These are phyloP conservation scores for Nephotettix cincticeps DNA, from an alignment of 1,140 invertebrate species.

Conservation along the genomic window DNA sequence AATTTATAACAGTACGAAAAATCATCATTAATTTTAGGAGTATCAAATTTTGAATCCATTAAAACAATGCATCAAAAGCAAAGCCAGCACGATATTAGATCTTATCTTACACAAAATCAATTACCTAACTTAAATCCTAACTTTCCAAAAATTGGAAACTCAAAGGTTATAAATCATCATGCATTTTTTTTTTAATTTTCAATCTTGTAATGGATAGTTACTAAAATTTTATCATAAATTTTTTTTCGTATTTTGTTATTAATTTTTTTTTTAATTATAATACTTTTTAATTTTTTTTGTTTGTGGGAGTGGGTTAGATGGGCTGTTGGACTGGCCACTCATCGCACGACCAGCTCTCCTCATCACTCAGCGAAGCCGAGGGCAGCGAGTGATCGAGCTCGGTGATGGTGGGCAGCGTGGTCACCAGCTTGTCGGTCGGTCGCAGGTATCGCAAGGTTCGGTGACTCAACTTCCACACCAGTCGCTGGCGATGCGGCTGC, in stretches of 20 bases:
- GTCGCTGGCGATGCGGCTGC: slow-evolving; percentile 67
- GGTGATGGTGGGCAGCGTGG: slow-evolving; percentile 69
- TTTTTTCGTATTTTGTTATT: background rate
- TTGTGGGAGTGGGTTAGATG: too few species aligned
- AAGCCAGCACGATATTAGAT: too few species aligned
- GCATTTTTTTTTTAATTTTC: too few species aligned
- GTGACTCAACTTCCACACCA: slow-evolving; percentile 62
- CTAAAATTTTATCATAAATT: background rate
- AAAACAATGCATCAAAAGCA: too few species aligned
- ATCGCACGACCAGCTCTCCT: slow-evolving; percentile 18
- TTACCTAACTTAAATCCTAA: too few species aligned
- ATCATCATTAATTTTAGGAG: too few species aligned
- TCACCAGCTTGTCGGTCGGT: slow-evolving; percentile 70
- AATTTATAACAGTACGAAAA: too few species aligned
- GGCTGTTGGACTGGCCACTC: background rate
- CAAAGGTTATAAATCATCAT: too few species aligned
- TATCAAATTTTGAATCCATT: too few species aligned
- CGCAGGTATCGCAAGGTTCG: slow-evolving; percentile 58
- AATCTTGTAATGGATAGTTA: too few species aligned
- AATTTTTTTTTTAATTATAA: slow-evolving; percentile 6
- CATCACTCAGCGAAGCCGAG: background rate
- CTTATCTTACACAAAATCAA: too few species aligned
- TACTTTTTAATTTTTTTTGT: background rate
- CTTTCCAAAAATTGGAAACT: too few species aligned
- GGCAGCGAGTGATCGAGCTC: slow-evolving; percentile 61